phyloP scores from a whole-genome alignment of 2,888 invertebrate species.

The Aleiodes alternator region DNA sequence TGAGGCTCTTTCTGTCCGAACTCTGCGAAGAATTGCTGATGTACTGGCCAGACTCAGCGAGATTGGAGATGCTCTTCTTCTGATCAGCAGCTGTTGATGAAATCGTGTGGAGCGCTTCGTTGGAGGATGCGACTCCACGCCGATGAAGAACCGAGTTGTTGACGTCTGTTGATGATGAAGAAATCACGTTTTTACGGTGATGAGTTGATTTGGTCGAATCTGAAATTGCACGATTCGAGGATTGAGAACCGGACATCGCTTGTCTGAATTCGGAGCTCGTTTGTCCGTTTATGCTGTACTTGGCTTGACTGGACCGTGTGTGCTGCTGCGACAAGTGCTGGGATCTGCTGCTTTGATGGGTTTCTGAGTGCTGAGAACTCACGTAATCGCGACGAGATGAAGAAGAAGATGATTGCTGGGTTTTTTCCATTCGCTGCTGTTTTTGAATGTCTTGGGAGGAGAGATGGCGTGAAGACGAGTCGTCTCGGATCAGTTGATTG shows the following conservation, averaged over 20 bases:
- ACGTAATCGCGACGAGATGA: conserved; percentile 64
- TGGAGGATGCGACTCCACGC: conserved; percentile 82
- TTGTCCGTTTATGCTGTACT: conserved; percentile 67
- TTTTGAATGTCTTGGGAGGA: conserved; percentile 55
- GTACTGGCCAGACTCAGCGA: conserved; percentile 85
- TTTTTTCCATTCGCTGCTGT: conserved; percentile 42
- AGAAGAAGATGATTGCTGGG: conserved; percentile 2
- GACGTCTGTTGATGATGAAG: conserved; percentile 83
- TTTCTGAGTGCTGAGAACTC: conserved; percentile 64
- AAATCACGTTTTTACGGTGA: conserved; percentile 85
- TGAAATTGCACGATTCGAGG: conserved; percentile 50
- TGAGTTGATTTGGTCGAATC: conserved; percentile 73
- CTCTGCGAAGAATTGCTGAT: conserved; percentile 82
- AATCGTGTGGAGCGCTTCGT: conserved; percentile 85
- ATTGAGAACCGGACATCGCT: conserved; percentile 72
- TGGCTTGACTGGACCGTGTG: conserved; percentile 75
- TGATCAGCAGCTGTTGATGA: conserved; percentile 85
- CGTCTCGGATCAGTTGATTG: conserved; percentile 51
- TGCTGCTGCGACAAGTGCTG: conserved; percentile 70
- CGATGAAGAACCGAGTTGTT: conserved; percentile 87
- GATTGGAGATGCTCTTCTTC: conserved; percentile 87
- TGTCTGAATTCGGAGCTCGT: conserved; percentile 78
- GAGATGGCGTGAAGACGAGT: conserved; percentile 51
- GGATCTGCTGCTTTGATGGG: conserved; percentile 51
- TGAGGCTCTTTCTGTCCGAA: conserved; percentile 86